Conservation (phyloP, 1,140 invertebrate species). For the Drosophila fuyamai region DNA sequence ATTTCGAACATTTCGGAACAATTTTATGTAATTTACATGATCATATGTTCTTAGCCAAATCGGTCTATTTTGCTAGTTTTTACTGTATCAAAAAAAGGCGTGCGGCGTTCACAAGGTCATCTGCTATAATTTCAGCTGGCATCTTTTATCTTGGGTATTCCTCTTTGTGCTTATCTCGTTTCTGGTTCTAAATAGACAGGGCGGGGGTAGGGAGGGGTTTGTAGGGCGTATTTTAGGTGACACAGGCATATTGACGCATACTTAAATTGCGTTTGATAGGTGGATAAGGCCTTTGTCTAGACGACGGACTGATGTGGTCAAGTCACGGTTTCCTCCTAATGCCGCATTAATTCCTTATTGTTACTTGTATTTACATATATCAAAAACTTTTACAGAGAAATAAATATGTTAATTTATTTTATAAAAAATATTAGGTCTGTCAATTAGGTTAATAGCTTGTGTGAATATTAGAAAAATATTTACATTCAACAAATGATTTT, state of each 20-base stretch:
- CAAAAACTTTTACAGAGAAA: not conserved
- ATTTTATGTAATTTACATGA: too few relatives aligned
- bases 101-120: constrained; percentile 76
- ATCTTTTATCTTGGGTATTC: constrained; percentile 20
- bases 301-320: constrained; percentile 16
- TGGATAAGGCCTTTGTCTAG: constrained; percentile 25
- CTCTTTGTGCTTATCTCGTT: constrained; percentile 37
- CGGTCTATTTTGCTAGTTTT: not conserved
- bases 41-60: too few relatives aligned
- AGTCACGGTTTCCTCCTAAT: constrained; percentile 41
- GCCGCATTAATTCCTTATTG: constrained; percentile 42
- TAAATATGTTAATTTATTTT: not conserved
- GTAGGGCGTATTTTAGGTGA: constrained; percentile 1
- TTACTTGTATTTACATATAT: not conserved
- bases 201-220: not conserved
- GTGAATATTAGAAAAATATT: too few relatives aligned
- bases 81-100: constrained; percentile 32
- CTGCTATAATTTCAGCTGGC: constrained; percentile 8
- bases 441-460: too few relatives aligned
- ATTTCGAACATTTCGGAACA: too few relatives aligned
- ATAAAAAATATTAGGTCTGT: not conserved
- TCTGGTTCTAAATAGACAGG: constrained; percentile 53
- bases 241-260: constrained; percentile 42
- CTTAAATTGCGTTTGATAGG: constrained; percentile 62
- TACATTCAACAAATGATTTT: too few relatives aligned